Evolutionary conservation across 30 jellyfish, hydroid and myxozoan species (phyloP).

Genomic region (Catostylus mosaicus): DNA sequence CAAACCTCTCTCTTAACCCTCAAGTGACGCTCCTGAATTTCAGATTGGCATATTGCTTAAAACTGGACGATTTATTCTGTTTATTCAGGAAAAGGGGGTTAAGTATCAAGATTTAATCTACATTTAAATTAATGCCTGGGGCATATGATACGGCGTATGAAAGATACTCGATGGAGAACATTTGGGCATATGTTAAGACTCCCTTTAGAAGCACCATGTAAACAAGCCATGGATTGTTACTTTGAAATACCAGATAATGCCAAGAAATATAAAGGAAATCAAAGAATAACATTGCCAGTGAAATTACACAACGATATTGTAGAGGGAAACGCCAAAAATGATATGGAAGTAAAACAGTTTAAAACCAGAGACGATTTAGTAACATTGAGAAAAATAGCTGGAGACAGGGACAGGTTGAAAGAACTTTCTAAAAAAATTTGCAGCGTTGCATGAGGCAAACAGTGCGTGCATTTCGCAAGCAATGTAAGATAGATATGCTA

Average conservation of each 20-base stretch:
- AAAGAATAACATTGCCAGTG: not conserved
- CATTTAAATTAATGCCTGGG: too few species aligned
- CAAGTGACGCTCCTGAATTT: too few species aligned
- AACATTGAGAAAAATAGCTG: conserved; percentile 26
- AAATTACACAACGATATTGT: not conserved
- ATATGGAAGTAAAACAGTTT: conserved; percentile 16
- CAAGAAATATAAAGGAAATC: not conserved
- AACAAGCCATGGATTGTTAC: conserved; percentile 6
- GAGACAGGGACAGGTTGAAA: conserved; percentile 34
- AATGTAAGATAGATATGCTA: conserved; percentile 40
- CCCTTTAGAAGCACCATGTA: conserved; percentile 2
- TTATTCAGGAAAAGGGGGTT: too few species aligned
- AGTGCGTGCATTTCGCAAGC: conserved; percentile 18
- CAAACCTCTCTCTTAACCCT: too few species aligned
- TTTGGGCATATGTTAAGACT: too few species aligned
- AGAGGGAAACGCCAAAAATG: conserved; percentile 7
- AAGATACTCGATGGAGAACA: too few species aligned
- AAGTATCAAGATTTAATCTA: too few species aligned
- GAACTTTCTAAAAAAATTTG: conserved; percentile 40
- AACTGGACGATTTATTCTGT: too few species aligned
- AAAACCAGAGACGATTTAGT: conserved; percentile 17
- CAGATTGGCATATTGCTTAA: too few species aligned
- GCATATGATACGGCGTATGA: too few species aligned
- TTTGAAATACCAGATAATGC: not conserved
- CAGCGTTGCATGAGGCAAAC: conserved; percentile 6